Base-by-base conservation (phyloP, 2,113 vertebrate genomes). In the Todiramphus saurophagus region DNA sequence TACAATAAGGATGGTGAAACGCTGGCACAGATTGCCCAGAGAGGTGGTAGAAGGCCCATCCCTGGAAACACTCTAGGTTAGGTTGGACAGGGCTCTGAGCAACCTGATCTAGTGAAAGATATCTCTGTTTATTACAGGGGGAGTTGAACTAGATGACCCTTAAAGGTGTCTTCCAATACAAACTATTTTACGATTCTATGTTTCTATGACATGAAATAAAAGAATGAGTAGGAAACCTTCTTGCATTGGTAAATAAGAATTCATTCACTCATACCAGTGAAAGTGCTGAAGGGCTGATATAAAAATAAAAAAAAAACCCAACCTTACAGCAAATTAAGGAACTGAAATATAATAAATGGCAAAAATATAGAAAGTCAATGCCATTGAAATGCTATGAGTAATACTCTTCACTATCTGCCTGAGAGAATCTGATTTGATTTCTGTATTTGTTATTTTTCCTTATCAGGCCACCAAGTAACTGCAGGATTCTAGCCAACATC, bases 401-500 rank as follows among this genome's bases (percentile, higher is more conserved):
- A 93, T 78, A 55, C 5, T 56, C 60, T 89, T 94, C 63, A 44
- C 55, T 68, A 39, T 83, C 50, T 83, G 37, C 37, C 50, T 86
- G 33, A 64, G 59, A 88, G 44, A 88, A 81, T 72, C 51, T 94
- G 68, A 70, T 93, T 43, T 80, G 46, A 68, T 90, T 90, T 94
- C 76, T 95, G 25, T 35, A 53, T 93, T 94, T 81, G 68, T 68
- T 93, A 46, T 77, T 86, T 48, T 86, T 74, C 75, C 55, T 90
- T 94, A 86, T 86, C 88, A 64, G 46, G 59, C 41, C 68, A 83
- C 60, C 76, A 79, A 64, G 56, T 78, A 74, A 69, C 67, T 82
- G 27, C n/a, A 92, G 85, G 93, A 94, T 92, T 86, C 56, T 46
- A 63, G 68, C 85, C 88, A 96, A 81, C 16, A 68, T 60, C 33